Evolutionary conservation across 2,113 vertebrate species (phyloP).

Genomic region (Prinia subflava): DNA sequence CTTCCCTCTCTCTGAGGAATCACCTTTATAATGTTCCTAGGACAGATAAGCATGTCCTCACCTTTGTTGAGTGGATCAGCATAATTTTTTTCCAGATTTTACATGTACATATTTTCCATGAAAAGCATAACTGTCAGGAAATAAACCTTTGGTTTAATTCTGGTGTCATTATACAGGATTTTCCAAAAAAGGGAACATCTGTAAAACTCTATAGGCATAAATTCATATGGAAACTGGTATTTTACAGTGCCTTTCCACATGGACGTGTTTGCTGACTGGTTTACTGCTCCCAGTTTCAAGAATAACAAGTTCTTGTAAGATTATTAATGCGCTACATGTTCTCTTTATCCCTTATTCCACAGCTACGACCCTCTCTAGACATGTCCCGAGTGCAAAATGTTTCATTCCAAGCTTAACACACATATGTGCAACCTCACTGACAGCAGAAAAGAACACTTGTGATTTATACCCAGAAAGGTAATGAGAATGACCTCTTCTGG

Average conservation of each 20-base stretch:
- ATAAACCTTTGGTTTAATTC: background rate
- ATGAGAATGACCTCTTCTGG: background rate
- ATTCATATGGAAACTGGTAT: background rate
- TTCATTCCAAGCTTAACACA: background rate
- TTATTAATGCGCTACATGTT: background rate
- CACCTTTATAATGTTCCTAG: background rate
- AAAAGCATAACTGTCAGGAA: background rate
- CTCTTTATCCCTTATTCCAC: background rate
- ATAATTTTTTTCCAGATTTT: background rate
- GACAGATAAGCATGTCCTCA: accelerated
- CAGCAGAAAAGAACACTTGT: background rate
- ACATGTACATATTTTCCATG: background rate
- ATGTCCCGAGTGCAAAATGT: background rate
- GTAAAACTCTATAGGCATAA: background rate
- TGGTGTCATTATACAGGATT: background rate
- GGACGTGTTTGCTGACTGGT: background rate
- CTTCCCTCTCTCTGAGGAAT: background rate
- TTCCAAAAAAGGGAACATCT: background rate
- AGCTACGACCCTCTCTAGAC: background rate
- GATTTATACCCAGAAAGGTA: conserved; percentile 1
- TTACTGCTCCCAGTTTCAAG: background rate
- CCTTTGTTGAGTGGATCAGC: background rate
- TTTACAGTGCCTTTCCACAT: background rate
- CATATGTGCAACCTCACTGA: background rate
- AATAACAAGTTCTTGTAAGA: background rate